Conservation (phyloP, 2,113 vertebrate species). For the Prunella himalayana region DNA sequence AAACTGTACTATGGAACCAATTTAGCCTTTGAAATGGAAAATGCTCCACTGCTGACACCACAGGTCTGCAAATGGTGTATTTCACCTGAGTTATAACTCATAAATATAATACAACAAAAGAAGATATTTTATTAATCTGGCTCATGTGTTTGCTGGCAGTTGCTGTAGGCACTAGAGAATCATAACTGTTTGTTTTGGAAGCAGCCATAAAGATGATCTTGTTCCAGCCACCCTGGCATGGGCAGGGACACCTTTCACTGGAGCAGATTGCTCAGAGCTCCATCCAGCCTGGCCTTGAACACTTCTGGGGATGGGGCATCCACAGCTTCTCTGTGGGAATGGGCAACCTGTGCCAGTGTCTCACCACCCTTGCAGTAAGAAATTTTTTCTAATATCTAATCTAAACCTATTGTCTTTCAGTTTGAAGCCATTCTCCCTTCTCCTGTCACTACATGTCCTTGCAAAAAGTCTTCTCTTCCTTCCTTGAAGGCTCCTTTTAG, state of each 20-base stretch:
- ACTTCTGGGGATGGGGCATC: background rate
- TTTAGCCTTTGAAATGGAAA: slow-evolving; percentile 9
- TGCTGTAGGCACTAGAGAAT: background rate
- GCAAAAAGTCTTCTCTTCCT: background rate
- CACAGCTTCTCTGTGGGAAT: background rate
- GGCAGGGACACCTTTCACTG: background rate
- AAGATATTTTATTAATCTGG: slow-evolving; percentile 3
- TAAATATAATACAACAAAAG: background rate
- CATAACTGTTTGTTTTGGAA: background rate
- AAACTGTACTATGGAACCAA: background rate
- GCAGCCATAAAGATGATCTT: background rate
- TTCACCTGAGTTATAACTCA: background rate
- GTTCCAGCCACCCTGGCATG: background rate
- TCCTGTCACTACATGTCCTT: background rate
- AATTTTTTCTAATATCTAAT: background rate
- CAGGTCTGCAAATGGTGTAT: background rate
- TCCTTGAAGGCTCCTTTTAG: background rate
- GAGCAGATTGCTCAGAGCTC: background rate
- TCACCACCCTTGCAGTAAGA: background rate
- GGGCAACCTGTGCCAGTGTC: background rate
- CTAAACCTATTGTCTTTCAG: background rate
- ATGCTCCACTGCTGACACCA: background rate
- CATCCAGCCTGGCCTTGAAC: background rate
- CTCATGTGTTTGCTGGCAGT: background rate
- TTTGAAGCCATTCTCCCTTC: background rate